Percentiles rank a stretch among this genome's conserved stretches.
These are phyloP conservation scores for Coluber constrictor DNA, from an alignment of 2,797 vertebrate genomes.

Conservation along the genomic window DNA sequence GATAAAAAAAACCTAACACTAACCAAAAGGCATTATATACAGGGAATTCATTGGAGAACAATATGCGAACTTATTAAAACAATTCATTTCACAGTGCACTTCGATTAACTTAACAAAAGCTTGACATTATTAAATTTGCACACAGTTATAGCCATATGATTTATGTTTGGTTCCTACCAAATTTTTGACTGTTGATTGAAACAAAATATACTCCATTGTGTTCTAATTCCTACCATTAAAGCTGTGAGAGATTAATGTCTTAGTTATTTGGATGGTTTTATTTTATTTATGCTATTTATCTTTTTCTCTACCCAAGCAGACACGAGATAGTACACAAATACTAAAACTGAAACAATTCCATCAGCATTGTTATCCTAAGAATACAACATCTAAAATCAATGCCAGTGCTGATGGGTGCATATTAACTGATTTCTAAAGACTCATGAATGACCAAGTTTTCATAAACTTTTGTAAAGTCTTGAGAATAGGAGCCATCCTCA, in stretches of 20 bases:
- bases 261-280: slow-evolving; percentile 1
- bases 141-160: neutral
- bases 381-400: neutral
- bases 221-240: neutral
- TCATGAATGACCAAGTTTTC: neutral
- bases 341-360: neutral
- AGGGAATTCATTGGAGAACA: slow-evolving; percentile 5
- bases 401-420: neutral
- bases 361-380: neutral
- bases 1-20: neutral
- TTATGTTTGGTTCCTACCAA: neutral
- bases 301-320: neutral
- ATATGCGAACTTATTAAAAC: slow-evolving; percentile 5
- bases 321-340: neutral
- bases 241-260: neutral
- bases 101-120: slow-evolving; percentile 3
- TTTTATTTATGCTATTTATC: neutral
- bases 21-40: neutral
- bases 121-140: slow-evolving; percentile 5
- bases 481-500: neutral
- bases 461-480: neutral
- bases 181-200: neutral
- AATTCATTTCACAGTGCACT: slow-evolving; percentile 2
- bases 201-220: neutral
- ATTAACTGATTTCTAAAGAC: neutral